phyloP scores from a whole-genome alignment of 2,888 invertebrate species.

The Acrocyrtus sp. region DNA sequence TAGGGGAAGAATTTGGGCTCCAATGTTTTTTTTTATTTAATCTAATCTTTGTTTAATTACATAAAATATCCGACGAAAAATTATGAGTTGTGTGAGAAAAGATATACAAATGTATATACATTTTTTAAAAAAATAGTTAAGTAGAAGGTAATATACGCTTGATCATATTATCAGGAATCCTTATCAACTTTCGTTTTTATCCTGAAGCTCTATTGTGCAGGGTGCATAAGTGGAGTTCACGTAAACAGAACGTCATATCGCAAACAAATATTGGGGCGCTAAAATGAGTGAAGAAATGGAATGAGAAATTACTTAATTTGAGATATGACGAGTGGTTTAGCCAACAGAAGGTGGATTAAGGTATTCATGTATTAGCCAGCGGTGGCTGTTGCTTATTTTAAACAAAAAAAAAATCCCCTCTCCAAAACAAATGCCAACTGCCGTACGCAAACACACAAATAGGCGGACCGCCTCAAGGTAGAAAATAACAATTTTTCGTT shows the following conservation, averaged over 20 bases:
- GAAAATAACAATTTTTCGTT: not conserved
- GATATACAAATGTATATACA: no score
- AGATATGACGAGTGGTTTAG: slow-evolving; percentile 21
- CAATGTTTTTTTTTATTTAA: no score
- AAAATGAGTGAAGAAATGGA: not conserved
- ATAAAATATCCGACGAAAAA: no score
- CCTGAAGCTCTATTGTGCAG: no score
- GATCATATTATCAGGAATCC: no score
- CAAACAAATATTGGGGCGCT: not conserved
- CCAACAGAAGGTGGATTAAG: not conserved
- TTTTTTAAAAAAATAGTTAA: no score
- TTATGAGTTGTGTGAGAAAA: no score
- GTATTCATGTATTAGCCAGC: not conserved
- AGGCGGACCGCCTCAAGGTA: not conserved
- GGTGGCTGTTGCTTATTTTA: not conserved
- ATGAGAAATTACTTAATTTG: slow-evolving; percentile 45
- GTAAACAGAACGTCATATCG: not conserved
- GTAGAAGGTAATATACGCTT: no score
- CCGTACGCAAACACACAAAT: not conserved
- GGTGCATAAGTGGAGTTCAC: no score
- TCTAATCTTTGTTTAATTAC: no score
- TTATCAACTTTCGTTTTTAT: no score
- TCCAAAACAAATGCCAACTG: not conserved
- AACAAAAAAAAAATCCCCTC: not conserved
- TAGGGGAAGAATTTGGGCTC: no score